Percentiles rank a stretch among this genome's conserved stretches.
Conservation (phyloP, 2,888 invertebrate species). For the Meghimatium bilineatum region DNA sequence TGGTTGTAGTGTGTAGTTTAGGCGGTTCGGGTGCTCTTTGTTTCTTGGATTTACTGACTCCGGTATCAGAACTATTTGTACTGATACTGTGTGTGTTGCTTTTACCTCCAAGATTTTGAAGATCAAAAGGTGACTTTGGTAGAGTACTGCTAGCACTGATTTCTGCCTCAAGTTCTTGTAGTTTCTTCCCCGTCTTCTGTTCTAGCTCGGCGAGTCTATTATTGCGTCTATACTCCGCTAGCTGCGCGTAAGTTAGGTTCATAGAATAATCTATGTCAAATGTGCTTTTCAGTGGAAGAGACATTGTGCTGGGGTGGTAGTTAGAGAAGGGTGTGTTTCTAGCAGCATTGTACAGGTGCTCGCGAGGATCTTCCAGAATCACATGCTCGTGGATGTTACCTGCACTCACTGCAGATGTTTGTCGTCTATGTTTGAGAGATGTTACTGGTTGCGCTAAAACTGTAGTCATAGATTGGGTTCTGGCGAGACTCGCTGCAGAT, state of each 20-base stretch:
- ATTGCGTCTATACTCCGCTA: conserved; percentile 67
- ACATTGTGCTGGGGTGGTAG: conserved; percentile 59
- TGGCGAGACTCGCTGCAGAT: neutral
- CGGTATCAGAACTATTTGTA: conserved; percentile 58
- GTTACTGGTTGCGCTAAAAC: neutral
- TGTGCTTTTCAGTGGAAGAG: conserved; percentile 66
- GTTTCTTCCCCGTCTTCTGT: conserved; percentile 61
- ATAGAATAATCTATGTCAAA: conserved; percentile 68
- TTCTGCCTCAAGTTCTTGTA: conserved; percentile 60
- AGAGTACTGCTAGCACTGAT: conserved; percentile 53
- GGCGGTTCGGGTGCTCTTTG: conserved; percentile 68
- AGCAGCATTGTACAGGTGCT: conserved; percentile 55
- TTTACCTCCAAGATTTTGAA: conserved; percentile 53
- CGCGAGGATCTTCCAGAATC: conserved; percentile 68
- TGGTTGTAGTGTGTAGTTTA: conserved; percentile 10
- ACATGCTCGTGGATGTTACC: conserved; percentile 59
- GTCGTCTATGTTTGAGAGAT: conserved; percentile 58
- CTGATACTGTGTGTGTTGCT: conserved; percentile 57
- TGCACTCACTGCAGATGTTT: conserved; percentile 59
- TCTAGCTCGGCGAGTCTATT: conserved; percentile 63
- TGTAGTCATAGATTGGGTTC: conserved; percentile 26
- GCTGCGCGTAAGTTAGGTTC: conserved; percentile 70
- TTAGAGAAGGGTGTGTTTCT: conserved; percentile 58
- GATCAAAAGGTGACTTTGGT: conserved; percentile 55
- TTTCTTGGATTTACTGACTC: conserved; percentile 64